Evolutionary conservation across 2,888 invertebrate species (phyloP), one percentile per base, ranked within the genome.

Genomic region (Gandaritis pyraliata): DNA sequence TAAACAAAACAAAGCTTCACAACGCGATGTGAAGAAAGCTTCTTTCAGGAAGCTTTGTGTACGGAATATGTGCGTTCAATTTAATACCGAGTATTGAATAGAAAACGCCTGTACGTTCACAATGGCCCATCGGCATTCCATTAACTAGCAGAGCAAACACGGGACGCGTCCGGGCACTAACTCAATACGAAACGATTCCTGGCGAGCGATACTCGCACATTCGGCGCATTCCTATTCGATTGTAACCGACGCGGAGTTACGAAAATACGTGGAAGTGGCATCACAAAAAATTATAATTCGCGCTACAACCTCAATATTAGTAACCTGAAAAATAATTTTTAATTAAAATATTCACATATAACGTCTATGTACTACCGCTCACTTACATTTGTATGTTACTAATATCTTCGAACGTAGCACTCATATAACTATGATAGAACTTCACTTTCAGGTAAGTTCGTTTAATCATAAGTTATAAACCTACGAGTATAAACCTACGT

Each of bases 71-170:
- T 69, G 76, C 80, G 82, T 82, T 79, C 80, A 82, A 85, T 86
- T 85, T 87, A 82, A 86, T 87, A 87, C 84, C 78, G 80, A 72
- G 70, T 65, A 72, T 81, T 87, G 85, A 86, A 87, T 86, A 83
- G 88, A 85, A 87, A 87, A 85, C 88, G 85, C 82, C 79, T 77
- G 74, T 77, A 73, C 78, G 81, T 75, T 82, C 81, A 86, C 88
- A 88, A 88, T 88, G 76, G 85, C 78, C 88, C 82, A 86, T 87
- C 85, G 87, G 86, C 80, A 86, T 90, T 88, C 90, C 87, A 90
- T 90, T 90, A 89, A 90, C 88, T 85, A 87, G 83, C 76, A 83
- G 81, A 78, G 83, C 85, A 90, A 89, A 90, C 86, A 90, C 78
- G 79, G 81, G 81, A 82, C 84, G 83, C 85, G 83, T 85, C 81